These are phyloP conservation scores for Cotesia glomerata DNA, from an alignment of 1,140 invertebrate genomes.

Conservation along the genomic window DNA sequence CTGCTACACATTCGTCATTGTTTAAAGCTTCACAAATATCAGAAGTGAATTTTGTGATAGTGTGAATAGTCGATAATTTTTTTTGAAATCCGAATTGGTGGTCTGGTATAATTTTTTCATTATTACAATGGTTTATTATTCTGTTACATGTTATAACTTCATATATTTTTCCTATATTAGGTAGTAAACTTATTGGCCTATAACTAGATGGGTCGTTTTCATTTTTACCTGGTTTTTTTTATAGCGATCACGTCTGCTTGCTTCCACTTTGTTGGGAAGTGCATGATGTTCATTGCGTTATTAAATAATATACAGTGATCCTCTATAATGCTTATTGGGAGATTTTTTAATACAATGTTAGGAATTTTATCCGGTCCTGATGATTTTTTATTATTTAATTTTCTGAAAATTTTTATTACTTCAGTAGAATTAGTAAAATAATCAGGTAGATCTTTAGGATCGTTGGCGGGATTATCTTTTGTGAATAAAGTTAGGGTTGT, in stretches of 20 bases:
- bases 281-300: slow-evolving; percentile 27
- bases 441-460: neutral
- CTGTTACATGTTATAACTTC: slow-evolving; percentile 26
- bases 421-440: slow-evolving; percentile 9
- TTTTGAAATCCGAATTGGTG: slow-evolving; percentile 23
- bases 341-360: slow-evolving; percentile 29
- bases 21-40: neutral
- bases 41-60: slow-evolving; percentile 14
- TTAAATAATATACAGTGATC: slow-evolving; percentile 30
- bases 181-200: slow-evolving; percentile 49
- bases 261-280: slow-evolving; percentile 30
- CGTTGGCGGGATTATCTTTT: neutral
- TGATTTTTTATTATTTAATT: slow-evolving; percentile 32
- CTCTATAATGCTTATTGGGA: slow-evolving; percentile 6
- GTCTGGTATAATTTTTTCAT: slow-evolving; percentile 16
- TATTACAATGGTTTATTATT: neutral
- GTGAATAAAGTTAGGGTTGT: neutral
- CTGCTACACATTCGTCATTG: slow-evolving; percentile 7
- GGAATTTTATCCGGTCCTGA: slow-evolving; percentile 20
- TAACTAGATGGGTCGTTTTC: slow-evolving; percentile 33
- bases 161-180: slow-evolving; percentile 41
- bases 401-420: slow-evolving; percentile 20
- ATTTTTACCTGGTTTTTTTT: slow-evolving; percentile 31
- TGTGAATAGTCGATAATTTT: slow-evolving; percentile 12
- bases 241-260: slow-evolving; percentile 27